Conservation (phyloP, 1,140 invertebrate species). For the Melanaphis sacchari region DNA sequence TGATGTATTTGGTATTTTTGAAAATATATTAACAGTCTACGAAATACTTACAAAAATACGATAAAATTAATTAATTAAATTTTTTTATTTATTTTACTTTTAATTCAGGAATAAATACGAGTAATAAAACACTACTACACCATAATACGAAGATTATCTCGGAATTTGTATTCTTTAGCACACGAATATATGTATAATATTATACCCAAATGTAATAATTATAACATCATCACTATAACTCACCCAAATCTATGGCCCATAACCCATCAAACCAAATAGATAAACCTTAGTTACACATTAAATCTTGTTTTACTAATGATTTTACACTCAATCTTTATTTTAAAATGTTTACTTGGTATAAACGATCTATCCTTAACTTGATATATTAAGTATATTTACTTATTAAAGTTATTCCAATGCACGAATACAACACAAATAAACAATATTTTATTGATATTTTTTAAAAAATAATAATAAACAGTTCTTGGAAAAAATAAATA, state of each 20-base stretch:
- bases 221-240: too few relatives aligned
- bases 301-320: background rate
- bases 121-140: background rate
- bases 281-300: background rate
- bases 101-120: too few relatives aligned
- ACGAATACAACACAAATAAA: background rate
- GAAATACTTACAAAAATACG: background rate
- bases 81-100: too few relatives aligned
- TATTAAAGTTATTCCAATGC: background rate
- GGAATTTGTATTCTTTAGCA: background rate
- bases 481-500: background rate
- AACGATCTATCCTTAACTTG: background rate
- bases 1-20: background rate
- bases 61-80: too few relatives aligned
- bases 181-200: background rate
- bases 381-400: background rate
- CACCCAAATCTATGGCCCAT: too few relatives aligned
- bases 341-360: background rate
- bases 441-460: background rate
- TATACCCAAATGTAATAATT: background rate
- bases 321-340: background rate
- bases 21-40: too few relatives aligned
- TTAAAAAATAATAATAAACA: too few relatives aligned
- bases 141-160: background rate
- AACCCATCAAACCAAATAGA: too few relatives aligned